Evolutionary conservation across 2,888 invertebrate genomes (phyloP), one percentile per base, ranked within the genome.

Genomic region (Hydroisotoma schaefferi): DNA sequence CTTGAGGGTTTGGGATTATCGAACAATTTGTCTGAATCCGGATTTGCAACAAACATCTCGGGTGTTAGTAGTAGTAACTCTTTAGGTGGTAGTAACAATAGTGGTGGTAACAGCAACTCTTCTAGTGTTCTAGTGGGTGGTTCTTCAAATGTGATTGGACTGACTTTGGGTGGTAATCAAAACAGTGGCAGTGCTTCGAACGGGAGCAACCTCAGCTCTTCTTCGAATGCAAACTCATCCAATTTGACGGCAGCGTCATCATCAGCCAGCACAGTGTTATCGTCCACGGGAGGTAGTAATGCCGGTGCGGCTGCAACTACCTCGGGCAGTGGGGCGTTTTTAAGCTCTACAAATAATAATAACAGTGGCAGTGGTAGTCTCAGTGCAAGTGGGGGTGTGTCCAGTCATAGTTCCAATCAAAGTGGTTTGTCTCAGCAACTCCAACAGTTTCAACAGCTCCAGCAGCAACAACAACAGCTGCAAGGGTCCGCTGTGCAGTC

Each of bases 331-430:
- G 57, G 61, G 54, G 59, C 48, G 55, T 60, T 54, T 52, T 61
- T 53, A 56, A 58, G 58, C 57, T 60, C 61, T 23, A 61, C 62
- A 29, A 57, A 60, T 59, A 54, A 59, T 55, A 18, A 18, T 28
- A 54, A 29, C 27, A 62, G 64, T 61, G 33, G 61, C 58, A 47
- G n/a, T n/a, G n/a, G n/a, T n/a, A n/a, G n/a, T n/a, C n/a, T 60
- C 56, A 59, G 61, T 49, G 55, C 51, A 51, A 59, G 54, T 63
- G 54, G 52, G 47, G 60, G 62, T 57, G 63, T 63, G 37, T 66
- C 68, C 63, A 68, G 68, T 68, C 68, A 68, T 61, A 68, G 66
- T 68, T 68, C 68, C 68, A 68, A 59, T 49, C 55, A 62, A 26
- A 57, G 47, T 53, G 58, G 63, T 49, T 61, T 66, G 49, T 64